phyloP scores from a whole-genome alignment of 2,888 invertebrate species.

The Troilus luridus region DNA sequence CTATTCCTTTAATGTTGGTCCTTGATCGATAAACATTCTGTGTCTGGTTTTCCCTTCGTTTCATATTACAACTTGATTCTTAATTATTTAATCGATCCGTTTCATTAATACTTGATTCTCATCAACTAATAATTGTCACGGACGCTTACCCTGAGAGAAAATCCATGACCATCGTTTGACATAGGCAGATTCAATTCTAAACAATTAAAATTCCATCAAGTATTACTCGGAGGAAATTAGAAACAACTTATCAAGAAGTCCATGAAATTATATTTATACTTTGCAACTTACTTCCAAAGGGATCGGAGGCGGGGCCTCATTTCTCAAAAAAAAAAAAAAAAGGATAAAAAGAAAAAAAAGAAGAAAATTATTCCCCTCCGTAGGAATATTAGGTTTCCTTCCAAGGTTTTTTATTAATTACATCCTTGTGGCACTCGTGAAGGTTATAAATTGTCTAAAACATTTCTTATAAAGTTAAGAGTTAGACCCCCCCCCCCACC shows the following conservation, averaged over 20 bases:
- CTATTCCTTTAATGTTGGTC: background rate
- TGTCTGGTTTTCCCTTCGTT: background rate
- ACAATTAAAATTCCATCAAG: slow-evolving; percentile 63
- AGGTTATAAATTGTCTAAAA: slow-evolving; percentile 59
- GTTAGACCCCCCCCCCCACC: slow-evolving; percentile 23
- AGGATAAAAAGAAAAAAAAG: slow-evolving; percentile 21
- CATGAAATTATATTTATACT: slow-evolving; percentile 63
- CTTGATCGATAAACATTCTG: background rate
- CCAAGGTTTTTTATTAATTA: slow-evolving; percentile 59
- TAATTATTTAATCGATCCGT: background rate
- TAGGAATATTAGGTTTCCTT: slow-evolving; percentile 59
- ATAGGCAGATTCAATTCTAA: slow-evolving; percentile 32
- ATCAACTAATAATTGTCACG: background rate
- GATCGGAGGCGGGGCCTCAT: slow-evolving; percentile 53
- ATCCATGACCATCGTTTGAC: background rate
- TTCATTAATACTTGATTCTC: background rate
- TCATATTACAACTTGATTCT: background rate
- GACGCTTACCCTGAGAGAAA: background rate
- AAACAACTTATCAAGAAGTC: slow-evolving; percentile 63
- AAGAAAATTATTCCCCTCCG: slow-evolving; percentile 57
- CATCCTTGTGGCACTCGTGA: slow-evolving; percentile 58
- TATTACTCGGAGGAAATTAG: slow-evolving; percentile 63
- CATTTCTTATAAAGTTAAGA: slow-evolving; percentile 59
- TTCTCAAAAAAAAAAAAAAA: slow-evolving; percentile 53
- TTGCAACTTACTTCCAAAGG: slow-evolving; percentile 57